A percentile compares a stretch with the other conserved stretches of the same genome.
phyloP scores from a whole-genome alignment of 2,797 vertebrate genomes.

The Gymnoscopelus microlampas region DNA sequence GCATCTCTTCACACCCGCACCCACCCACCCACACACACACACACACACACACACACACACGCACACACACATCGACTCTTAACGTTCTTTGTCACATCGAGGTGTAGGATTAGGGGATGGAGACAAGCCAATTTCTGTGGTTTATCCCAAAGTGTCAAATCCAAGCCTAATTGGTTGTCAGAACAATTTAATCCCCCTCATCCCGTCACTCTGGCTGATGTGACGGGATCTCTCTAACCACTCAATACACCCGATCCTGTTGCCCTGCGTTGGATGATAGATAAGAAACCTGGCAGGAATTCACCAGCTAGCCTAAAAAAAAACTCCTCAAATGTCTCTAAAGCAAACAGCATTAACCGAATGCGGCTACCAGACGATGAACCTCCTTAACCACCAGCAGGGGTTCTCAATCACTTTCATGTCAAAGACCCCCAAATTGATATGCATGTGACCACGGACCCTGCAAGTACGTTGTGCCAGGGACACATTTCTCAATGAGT shows the following conservation, averaged over 20 bases:
- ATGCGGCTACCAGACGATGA: too few species aligned
- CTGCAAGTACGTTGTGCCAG: too few species aligned
- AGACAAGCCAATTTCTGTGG: conserved; percentile 57
- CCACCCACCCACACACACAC: not conserved
- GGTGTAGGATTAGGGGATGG: conserved; percentile 63
- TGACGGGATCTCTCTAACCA: conserved; percentile 49
- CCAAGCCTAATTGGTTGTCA: conserved; percentile 76
- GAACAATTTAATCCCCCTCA: conserved; percentile 65
- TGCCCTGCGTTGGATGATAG: conserved; percentile 37
- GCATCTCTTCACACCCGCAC: not conserved
- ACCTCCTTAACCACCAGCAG: too few species aligned
- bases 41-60: not conserved
- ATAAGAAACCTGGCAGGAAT: conserved; percentile 30
- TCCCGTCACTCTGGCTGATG: conserved; percentile 47
- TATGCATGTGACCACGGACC: too few species aligned
- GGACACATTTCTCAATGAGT: too few species aligned
- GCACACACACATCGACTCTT: not conserved
- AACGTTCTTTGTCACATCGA: conserved; percentile 34
- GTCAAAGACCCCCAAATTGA: too few species aligned
- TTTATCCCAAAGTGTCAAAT: conserved; percentile 63
- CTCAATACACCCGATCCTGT: conserved; percentile 32
- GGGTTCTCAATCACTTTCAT: too few species aligned
- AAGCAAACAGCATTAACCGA: too few species aligned
- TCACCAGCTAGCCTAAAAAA: conserved; percentile 37
- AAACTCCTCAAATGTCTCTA: not conserved